Evolutionary conservation across 2,888 invertebrate genomes (phyloP).

Genomic region (Dyspetes luteomarginatus): DNA sequence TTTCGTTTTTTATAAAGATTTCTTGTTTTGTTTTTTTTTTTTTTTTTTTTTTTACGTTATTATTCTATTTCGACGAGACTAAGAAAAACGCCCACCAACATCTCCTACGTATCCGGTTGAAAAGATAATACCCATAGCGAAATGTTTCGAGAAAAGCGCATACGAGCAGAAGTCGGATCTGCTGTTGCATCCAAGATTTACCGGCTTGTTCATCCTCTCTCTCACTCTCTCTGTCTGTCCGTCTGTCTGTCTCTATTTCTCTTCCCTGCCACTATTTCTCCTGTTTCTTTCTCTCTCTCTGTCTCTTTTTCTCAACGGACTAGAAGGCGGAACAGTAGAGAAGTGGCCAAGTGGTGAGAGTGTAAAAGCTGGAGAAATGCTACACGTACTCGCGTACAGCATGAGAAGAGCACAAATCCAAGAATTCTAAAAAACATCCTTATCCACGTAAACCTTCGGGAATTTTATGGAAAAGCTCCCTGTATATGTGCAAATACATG

Average conservation of each 20-base stretch:
- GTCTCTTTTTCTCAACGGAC: conserved; percentile 3
- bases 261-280: no score
- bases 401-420: conserved; percentile 14
- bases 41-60: neutral
- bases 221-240: conserved; percentile 2
- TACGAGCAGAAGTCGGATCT: conserved; percentile 31
- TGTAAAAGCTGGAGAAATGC: conserved; percentile 27
- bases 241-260: neutral
- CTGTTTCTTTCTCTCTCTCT: conserved; percentile 6
- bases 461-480: conserved; percentile 15
- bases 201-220: conserved; percentile 25
- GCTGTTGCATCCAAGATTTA: conserved; percentile 59
- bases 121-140: conserved; percentile 52
- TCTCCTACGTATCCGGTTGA: conserved; percentile 35
- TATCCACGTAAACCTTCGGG: conserved; percentile 2
- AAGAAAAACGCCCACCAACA: neutral
- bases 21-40: neutral
- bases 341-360: conserved; percentile 32
- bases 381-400: conserved; percentile 13
- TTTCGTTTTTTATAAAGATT: neutral
- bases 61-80: conserved; percentile 1
- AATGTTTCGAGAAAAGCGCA: conserved; percentile 28
- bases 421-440: conserved; percentile 21
- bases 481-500: conserved; percentile 13
- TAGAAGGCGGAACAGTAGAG: conserved; percentile 19